Evolutionary conservation across 2,113 vertebrate species (phyloP), one percentile per base, ranked within the genome.

Genomic region (Heterochromis multidens): DNA sequence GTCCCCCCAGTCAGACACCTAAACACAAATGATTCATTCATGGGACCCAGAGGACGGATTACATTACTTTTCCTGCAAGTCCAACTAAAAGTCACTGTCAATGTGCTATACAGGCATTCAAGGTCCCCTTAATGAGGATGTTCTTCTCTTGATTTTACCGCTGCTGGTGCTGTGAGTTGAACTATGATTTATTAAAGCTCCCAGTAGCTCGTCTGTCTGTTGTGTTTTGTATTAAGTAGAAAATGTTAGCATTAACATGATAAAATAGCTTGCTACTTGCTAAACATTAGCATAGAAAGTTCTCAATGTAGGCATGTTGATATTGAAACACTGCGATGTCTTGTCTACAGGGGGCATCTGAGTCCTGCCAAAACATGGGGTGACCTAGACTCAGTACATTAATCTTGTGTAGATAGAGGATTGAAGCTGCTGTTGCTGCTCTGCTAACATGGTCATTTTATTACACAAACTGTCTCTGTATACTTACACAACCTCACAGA

Each of bases 281-380:
- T 74, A 29, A 74, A 54, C 17, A 67, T 67, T 43, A 46, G 14
- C 63, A 1, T 43, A 43, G 6, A 67, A 1, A 46, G 37, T 72
- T 72, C 25, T 72, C 49, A 72, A 21, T 21, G 43, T 29, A 8
- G 2, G 43, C 0, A 21, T 72, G 49, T 3, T 49, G 29, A 52
- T 0, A 17, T 52, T 72, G 3, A 72, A 49, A 72, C 43, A 13
- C 12, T 0, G 65, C 0, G 3, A 25, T 10, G 35, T 7, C 1
- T 49, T 21, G 40, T 72, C 40, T 11, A 72, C 67, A 3, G 27
- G 17, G 43, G 25, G 46, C 17, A 74, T 74, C 70, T 74, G 3
- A 52, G 27, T 54, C 27, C 11, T 33, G 46, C 19, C 43, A 52
- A 29, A 5, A 3, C 10, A 21, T 72, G 3, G 43, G 67, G 10